phyloP scores from a whole-genome alignment of 2,888 invertebrate genomes.

The Leptopilina myrica region DNA sequence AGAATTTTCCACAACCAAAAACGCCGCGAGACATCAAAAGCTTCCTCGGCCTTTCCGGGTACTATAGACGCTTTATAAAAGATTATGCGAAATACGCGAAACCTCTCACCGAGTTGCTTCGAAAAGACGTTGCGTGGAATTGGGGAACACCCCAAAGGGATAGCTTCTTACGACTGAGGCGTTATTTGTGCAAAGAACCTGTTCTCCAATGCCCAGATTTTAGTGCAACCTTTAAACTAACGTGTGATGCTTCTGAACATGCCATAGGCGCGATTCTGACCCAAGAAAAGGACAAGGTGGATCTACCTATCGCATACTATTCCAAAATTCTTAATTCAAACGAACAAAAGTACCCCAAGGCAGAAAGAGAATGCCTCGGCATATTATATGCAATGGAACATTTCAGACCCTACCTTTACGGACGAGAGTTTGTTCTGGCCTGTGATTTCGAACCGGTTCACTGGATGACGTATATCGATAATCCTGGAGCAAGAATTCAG shows the following conservation, averaged over 20 bases:
- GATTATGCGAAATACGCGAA: too few relatives aligned
- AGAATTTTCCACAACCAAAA: background rate
- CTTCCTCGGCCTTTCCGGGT: background rate
- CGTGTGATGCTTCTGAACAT: background rate
- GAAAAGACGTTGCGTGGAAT: background rate
- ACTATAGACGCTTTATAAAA: background rate
- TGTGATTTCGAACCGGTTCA: too few relatives aligned
- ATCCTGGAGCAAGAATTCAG: too few relatives aligned
- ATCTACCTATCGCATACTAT: background rate
- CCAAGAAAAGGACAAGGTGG: background rate
- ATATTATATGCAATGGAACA: background rate
- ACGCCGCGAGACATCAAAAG: background rate
- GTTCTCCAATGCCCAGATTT: background rate
- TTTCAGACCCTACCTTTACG: too few relatives aligned
- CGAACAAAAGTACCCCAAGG: too few relatives aligned
- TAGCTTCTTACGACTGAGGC: background rate
- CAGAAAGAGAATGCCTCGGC: too few relatives aligned
- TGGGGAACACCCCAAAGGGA: background rate
- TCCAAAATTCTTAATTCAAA: too few relatives aligned
- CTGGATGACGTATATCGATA: too few relatives aligned
- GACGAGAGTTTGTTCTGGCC: too few relatives aligned
- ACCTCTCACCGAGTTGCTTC: too few relatives aligned
- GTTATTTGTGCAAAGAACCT: background rate
- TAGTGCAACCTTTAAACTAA: background rate
- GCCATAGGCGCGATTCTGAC: background rate